Percentiles rank a stretch among this genome's conserved stretches.
phyloP scores from a whole-genome alignment of 2,797 vertebrate species.

The Cryptoblepharus egeriae region DNA sequence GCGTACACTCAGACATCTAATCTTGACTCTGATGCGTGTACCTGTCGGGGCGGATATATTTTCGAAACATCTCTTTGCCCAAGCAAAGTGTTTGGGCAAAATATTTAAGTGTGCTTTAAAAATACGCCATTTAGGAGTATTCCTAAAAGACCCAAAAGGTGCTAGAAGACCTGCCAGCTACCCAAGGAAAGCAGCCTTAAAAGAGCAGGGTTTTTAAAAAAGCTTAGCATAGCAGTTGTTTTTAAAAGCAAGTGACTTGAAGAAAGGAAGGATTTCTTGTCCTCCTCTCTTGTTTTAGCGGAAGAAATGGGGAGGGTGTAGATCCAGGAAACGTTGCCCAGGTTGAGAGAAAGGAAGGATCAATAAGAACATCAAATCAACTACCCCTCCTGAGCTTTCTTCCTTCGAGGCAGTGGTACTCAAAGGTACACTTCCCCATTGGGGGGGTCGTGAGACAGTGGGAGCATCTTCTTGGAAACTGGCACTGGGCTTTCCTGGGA shows the following conservation, averaged over 20 bases:
- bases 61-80: background rate
- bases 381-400: conserved; percentile 16
- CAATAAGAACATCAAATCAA: conserved; percentile 14
- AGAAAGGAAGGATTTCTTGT: background rate
- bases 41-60: too few relatives aligned
- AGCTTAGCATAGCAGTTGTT: background rate
- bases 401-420: too few relatives aligned
- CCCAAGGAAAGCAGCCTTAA: conserved; percentile 14
- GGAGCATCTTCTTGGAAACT: too few relatives aligned
- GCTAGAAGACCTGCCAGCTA: background rate
- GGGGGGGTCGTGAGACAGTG: too few relatives aligned
- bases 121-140: background rate
- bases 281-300: background rate
- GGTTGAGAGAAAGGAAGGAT: background rate
- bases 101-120: background rate
- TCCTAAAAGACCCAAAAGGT: background rate
- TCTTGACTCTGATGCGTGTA: background rate
- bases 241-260: conserved; percentile 14
- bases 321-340: background rate
- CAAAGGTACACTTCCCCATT: too few relatives aligned
- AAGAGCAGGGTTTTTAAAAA: background rate
- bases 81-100: too few relatives aligned
- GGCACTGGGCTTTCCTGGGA: too few relatives aligned
- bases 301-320: background rate
- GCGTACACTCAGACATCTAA: background rate